Evolutionary conservation across 2,888 invertebrate species (phyloP).

Genomic region (Trachelus tabidus): DNA sequence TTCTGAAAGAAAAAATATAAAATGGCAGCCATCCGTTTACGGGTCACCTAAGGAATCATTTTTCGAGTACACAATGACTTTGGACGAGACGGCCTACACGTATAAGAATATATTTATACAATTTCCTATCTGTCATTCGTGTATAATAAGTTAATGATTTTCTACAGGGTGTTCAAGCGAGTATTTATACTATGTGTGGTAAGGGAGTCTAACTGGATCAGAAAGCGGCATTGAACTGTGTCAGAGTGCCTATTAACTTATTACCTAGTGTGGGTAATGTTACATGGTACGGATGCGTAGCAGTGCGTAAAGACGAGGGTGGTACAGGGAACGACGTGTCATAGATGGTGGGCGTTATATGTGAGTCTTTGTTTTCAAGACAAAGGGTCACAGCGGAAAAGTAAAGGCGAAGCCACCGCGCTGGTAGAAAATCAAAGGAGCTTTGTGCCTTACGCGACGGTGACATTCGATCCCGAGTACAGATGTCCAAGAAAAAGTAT

Average conservation of each 20-base stretch:
- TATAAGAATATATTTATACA: not conserved
- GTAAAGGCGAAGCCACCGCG: slow-evolving; percentile 15
- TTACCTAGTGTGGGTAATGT: not conserved
- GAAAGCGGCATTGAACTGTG: not conserved
- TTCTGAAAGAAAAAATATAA: slow-evolving; percentile 72
- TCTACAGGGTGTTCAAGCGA: not conserved
- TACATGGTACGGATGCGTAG: not conserved
- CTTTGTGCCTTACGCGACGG: slow-evolving; percentile 18
- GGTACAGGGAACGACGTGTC: not conserved
- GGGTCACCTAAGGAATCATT: not conserved
- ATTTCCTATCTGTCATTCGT: slow-evolving; percentile 4
- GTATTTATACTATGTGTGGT: not conserved
- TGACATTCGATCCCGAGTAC: not conserved
- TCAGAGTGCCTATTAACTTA: not conserved
- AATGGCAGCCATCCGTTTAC: not conserved
- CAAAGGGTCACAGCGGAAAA: slow-evolving; percentile 9
- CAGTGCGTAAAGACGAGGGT: not conserved
- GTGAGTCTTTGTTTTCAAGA: slow-evolving; percentile 25
- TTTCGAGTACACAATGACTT: not conserved
- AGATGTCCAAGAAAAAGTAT: not conserved
- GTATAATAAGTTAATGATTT: not conserved
- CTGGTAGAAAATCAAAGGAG: slow-evolving; percentile 34
- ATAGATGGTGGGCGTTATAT: slow-evolving; percentile 16
- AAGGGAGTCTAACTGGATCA: not conserved
- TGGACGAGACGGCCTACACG: too few relatives aligned